Evolutionary conservation across 2,113 vertebrate genomes (phyloP).

Genomic region (Lophochroa leadbeateri): DNA sequence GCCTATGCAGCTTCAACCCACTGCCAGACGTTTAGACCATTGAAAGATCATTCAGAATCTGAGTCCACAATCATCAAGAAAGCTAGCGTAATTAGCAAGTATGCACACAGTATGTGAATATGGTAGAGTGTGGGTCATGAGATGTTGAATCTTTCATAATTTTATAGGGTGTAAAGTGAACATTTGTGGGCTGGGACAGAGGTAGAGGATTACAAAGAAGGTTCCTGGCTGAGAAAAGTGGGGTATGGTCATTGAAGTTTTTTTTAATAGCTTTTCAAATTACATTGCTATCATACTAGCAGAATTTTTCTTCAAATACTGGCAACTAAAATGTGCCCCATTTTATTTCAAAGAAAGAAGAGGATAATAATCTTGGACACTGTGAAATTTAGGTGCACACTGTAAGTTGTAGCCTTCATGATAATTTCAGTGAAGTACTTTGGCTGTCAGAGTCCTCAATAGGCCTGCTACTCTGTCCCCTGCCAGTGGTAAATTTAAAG

Average conservation of each 20-base stretch:
- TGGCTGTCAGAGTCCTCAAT: constrained; percentile 34
- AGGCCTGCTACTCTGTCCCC: background rate
- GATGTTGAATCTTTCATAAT: no score
- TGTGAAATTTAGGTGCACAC: constrained; percentile 14
- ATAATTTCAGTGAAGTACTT: constrained; percentile 46
- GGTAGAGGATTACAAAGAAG: background rate
- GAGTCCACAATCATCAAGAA: no score
- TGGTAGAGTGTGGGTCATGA: no score
- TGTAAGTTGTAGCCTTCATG: background rate
- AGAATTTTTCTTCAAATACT: background rate
- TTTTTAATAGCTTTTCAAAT: background rate
- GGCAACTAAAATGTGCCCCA: background rate
- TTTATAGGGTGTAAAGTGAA: no score
- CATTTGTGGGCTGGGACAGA: background rate
- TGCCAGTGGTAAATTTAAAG: constrained; percentile 10
- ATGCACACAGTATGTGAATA: no score
- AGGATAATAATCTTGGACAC: background rate
- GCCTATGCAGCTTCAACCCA: background rate
- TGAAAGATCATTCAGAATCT: no score
- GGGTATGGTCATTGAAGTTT: background rate
- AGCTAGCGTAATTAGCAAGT: no score
- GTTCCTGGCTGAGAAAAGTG: background rate
- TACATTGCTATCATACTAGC: background rate
- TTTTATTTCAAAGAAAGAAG: background rate
- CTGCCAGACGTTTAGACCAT: no score